Evolutionary conservation across 2,113 vertebrate genomes (phyloP).

Genomic region (Notarius quadriscutis): DNA sequence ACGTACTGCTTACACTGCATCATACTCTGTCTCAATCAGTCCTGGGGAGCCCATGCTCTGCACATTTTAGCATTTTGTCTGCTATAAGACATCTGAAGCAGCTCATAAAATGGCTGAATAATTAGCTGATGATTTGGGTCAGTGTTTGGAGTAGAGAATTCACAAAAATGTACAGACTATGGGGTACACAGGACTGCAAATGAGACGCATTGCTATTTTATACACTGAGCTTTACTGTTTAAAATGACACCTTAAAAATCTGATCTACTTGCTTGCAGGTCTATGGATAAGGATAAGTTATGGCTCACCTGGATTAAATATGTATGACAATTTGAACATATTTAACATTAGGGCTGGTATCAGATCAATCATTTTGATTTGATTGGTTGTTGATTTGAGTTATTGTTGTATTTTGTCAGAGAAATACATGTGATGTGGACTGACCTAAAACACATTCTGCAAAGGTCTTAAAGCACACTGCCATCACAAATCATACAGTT

Average conservation of each 20-base stretch:
- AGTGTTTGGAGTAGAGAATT: not conserved
- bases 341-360: not conserved
- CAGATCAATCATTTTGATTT: not conserved
- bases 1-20: conserved; percentile 13
- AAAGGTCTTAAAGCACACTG: not conserved
- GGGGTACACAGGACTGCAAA: not conserved
- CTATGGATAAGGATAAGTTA: not conserved
- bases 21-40: not conserved
- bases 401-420: not conserved
- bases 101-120: not conserved
- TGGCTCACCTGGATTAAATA: not conserved
- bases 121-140: not conserved
- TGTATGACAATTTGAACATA: not conserved
- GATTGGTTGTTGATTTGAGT: not conserved
- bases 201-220: not conserved
- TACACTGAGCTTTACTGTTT: too few relatives aligned
- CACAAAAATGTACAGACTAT: not conserved
- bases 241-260: not conserved
- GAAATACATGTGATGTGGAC: not conserved
- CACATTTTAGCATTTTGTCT: not conserved
- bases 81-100: not conserved
- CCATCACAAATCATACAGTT: not conserved
- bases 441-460: not conserved
- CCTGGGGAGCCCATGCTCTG: not conserved
- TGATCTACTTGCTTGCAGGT: not conserved